Evolutionary conservation across 2,113 vertebrate genomes (phyloP).

Genomic region (Fulica atra): DNA sequence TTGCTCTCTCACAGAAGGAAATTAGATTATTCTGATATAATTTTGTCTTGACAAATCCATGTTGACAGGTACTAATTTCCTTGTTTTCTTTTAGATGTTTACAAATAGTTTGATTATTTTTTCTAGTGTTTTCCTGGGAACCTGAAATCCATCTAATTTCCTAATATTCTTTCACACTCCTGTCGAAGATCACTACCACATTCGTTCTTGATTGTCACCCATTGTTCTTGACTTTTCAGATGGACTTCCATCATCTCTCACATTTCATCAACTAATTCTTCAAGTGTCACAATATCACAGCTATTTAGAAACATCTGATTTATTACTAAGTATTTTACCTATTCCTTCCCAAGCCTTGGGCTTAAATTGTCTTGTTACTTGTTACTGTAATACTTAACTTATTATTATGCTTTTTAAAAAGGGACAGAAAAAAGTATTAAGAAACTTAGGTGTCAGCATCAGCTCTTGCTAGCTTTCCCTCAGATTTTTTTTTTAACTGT

Average conservation of each 20-base stretch:
- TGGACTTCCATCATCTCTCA: neutral
- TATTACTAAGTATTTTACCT: neutral
- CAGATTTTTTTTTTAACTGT: neutral
- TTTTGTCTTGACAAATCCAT: neutral
- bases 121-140: neutral
- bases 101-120: neutral
- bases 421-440: neutral
- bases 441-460: neutral
- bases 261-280: neutral
- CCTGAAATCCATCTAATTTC: neutral
- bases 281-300: neutral
- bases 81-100: neutral
- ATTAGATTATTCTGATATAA: slow-evolving; percentile 13
- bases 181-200: neutral
- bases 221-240: neutral
- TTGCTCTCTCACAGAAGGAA: neutral
- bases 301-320: neutral
- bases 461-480: neutral
- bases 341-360: neutral
- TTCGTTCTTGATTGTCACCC: neutral
- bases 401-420: neutral
- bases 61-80: neutral
- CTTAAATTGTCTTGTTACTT: neutral
- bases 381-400: neutral
- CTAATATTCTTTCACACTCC: neutral